A percentile compares a stretch with the other conserved stretches of the same genome.
Evolutionary conservation across 1,140 invertebrate genomes (phyloP).

Genomic region (Pissodes strobi): DNA sequence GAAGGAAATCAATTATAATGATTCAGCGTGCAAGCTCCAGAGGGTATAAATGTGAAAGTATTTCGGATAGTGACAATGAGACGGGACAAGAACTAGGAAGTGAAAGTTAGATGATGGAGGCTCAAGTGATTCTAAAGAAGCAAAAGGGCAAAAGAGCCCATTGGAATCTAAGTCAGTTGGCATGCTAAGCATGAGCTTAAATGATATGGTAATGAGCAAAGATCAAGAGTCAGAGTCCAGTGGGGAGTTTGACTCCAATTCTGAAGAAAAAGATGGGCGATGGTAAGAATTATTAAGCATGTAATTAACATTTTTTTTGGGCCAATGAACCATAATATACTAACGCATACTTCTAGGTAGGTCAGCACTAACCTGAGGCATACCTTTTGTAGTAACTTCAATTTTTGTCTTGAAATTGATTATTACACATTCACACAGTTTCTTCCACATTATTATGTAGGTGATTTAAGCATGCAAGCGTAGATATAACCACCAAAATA

Average conservation of each 20-base stretch:
- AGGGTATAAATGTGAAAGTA: constrained; percentile 26
- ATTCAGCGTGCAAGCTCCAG: constrained; percentile 18
- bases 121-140: constrained; percentile 16
- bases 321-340: not conserved
- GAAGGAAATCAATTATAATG: no score
- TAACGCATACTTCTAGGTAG: not conserved
- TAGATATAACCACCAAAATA: no score
- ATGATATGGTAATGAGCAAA: constrained; percentile 6
- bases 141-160: not conserved
- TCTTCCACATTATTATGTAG: no score
- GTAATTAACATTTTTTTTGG: not conserved
- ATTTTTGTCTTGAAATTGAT: no score
- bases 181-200: constrained; percentile 11
- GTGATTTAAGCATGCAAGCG: no score
- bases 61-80: constrained; percentile 20
- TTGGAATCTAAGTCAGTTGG: not conserved
- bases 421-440: no score
- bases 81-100: constrained; percentile 3
- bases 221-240: constrained; percentile 8
- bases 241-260: constrained; percentile 10
- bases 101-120: not conserved
- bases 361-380: no score
- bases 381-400: no score
- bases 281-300: constrained; percentile 4
- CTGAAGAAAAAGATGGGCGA: constrained; percentile 22